A percentile compares a stretch with the other conserved stretches of the same genome.
These are phyloP conservation scores for Danionella dracula DNA, from an alignment of 2,797 vertebrate species.

Conservation along the genomic window DNA sequence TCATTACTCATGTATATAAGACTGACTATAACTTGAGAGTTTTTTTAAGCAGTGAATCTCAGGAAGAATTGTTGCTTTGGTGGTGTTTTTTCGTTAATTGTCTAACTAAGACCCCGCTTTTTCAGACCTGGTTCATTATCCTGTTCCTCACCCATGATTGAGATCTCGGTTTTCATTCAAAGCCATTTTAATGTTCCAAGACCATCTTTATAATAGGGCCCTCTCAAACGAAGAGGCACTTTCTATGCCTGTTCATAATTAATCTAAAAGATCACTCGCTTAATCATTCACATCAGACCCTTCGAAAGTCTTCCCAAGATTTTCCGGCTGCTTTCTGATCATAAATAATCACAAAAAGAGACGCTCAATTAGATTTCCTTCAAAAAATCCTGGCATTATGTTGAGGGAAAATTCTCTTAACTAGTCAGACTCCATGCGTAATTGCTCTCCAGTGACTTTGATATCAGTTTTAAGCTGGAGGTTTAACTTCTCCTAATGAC, in stretches of 20 bases:
- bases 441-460: conserved; percentile 79
- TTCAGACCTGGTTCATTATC: conserved; percentile 52
- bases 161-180: conserved; percentile 61
- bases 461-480: conserved; percentile 67
- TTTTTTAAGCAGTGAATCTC: conserved; percentile 27
- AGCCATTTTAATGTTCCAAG: conserved; percentile 55
- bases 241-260: conserved; percentile 64
- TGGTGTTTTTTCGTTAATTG: conserved; percentile 15
- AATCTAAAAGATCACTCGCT: conserved; percentile 61
- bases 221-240: conserved; percentile 54
- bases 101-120: conserved; percentile 41
- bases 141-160: conserved; percentile 24
- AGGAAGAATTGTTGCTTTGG: conserved; percentile 23
- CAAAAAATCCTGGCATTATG: conserved; percentile 67
- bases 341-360: conserved; percentile 77
- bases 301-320: conserved; percentile 67
- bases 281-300: conserved; percentile 66
- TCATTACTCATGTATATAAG: conserved; percentile 37
- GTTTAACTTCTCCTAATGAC: conserved; percentile 75
- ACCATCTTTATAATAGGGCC: conserved; percentile 51
- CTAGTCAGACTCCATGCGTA: conserved; percentile 70
- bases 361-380: conserved; percentile 75
- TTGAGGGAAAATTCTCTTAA: conserved; percentile 60
- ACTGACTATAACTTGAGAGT: conserved; percentile 29
- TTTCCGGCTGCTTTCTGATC: conserved; percentile 72